A percentile compares a stretch with the other conserved stretches of the same genome.
Evolutionary conservation across 1,140 invertebrate genomes (phyloP).

Genomic region (Pogonomyrmex californicus): DNA sequence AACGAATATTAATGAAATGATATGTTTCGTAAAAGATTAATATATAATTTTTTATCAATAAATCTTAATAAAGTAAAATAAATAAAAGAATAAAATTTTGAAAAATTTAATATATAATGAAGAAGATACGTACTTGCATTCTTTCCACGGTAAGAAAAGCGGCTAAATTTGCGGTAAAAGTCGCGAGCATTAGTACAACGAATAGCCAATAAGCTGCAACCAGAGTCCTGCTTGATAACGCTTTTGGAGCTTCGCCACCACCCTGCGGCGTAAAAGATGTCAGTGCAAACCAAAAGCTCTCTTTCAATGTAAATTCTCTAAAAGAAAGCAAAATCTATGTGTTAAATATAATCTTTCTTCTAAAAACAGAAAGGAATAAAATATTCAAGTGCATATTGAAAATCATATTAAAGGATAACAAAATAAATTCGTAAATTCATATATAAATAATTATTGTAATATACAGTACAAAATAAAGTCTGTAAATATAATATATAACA

Average conservation of each 20-base stretch:
- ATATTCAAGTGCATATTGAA: neutral
- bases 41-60: neutral
- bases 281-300: slow-evolving; percentile 97
- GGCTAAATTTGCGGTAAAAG: slow-evolving; percentile 98
- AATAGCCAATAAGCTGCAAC: slow-evolving; percentile 98
- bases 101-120: neutral
- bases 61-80: neutral
- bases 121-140: slow-evolving; percentile 91
- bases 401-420: neutral
- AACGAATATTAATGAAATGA: neutral
- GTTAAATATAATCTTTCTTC: neutral
- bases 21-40: neutral
- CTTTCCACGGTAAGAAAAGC: slow-evolving; percentile 98
- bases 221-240: slow-evolving; percentile 93
- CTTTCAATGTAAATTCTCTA: slow-evolving; percentile 95
- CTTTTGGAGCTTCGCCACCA: slow-evolving; percentile 95
- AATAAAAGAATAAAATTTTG: neutral
- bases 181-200: slow-evolving; percentile 96
- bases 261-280: slow-evolving; percentile 97
- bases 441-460: neutral
- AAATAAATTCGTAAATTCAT: neutral
- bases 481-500: neutral
- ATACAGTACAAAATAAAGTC: neutral
- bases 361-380: neutral
- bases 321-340: slow-evolving; percentile 46